Evolutionary conservation across 2,113 vertebrate genomes (phyloP).

Genomic region (Apus apus): DNA sequence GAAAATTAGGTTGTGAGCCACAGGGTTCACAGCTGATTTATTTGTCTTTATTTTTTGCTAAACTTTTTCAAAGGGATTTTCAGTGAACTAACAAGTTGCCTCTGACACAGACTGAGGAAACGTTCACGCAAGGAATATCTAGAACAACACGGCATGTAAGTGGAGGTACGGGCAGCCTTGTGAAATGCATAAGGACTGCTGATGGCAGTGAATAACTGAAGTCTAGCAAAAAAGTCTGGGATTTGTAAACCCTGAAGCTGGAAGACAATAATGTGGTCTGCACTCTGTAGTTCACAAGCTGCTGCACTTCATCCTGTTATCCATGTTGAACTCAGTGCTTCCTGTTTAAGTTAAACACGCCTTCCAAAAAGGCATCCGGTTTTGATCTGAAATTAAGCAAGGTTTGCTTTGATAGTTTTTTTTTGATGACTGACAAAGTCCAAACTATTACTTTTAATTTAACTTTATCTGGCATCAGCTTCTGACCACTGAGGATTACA

Average conservation of each 20-base stretch:
- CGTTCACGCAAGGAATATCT: neutral
- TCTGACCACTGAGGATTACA: neutral
- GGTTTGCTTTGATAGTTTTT: constrained; percentile 45
- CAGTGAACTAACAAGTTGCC: neutral
- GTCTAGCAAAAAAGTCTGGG: neutral
- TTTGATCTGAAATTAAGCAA: constrained; percentile 52
- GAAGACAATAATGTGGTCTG: neutral
- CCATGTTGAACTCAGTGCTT: constrained; percentile 30
- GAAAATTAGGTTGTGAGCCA: constrained; percentile 49
- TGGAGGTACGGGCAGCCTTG: neutral
- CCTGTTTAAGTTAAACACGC: constrained; percentile 52
- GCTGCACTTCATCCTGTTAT: constrained; percentile 40
- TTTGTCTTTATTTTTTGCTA: constrained; percentile 38
- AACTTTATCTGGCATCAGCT: constrained; percentile 18
- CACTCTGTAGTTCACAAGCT: constrained; percentile 58
- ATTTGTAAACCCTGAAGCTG: neutral
- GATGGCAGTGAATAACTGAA: neutral
- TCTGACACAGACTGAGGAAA: neutral
- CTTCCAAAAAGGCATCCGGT: constrained; percentile 33
- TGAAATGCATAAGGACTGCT: neutral
- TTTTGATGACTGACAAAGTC: constrained; percentile 1
- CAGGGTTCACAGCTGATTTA: constrained; percentile 40
- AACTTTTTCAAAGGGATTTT: neutral
- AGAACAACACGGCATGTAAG: fast-evolving
- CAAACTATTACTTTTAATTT: constrained; percentile 41